Conservation (phyloP, 1,140 invertebrate genomes). For the Chelonus insularis region DNA sequence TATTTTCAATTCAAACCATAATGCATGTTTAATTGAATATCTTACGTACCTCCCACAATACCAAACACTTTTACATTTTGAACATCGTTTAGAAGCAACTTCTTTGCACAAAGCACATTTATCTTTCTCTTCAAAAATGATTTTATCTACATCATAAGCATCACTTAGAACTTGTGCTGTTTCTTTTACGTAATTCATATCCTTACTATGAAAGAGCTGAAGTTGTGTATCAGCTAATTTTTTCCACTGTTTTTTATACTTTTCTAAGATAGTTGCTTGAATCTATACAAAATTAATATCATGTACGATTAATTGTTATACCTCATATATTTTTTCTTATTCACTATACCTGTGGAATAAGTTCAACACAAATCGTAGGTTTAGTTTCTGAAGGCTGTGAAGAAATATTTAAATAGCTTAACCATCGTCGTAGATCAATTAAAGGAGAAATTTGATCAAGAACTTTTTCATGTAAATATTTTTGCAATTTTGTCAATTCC, state of each 20-base stretch:
- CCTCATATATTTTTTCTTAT: no score
- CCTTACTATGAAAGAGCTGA: conserved; percentile 57
- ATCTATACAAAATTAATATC: no score
- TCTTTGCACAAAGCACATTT: conserved; percentile 55
- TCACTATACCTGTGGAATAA: conserved; percentile 61
- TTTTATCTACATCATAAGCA: conserved; percentile 58
- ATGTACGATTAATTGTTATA: no score
- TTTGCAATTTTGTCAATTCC: conserved; percentile 66
- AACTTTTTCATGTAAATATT: conserved; percentile 65
- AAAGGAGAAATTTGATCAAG: conserved; percentile 78
- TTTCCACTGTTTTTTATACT: conserved; percentile 61
- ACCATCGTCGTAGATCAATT: conserved; percentile 71
- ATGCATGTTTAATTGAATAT: conserved; percentile 6
- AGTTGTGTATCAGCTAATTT: conserved; percentile 64
- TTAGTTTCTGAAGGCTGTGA: conserved; percentile 41
- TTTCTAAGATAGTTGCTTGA: conserved; percentile 54
- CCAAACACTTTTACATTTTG: conserved; percentile 58
- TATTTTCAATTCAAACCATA: no score
- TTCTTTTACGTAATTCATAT: conserved; percentile 58
- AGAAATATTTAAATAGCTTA: conserved; percentile 60
- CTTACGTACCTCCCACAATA: conserved; percentile 59
- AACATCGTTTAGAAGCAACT: conserved; percentile 56
- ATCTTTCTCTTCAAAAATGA: conserved; percentile 48
- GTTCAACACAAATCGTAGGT: conserved; percentile 62
- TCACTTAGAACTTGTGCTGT: conserved; percentile 58